Evolutionary conservation across 2,888 invertebrate genomes (phyloP), one percentile per base, ranked within the genome.

Genomic region (Eupeodes latifasciatus): DNA sequence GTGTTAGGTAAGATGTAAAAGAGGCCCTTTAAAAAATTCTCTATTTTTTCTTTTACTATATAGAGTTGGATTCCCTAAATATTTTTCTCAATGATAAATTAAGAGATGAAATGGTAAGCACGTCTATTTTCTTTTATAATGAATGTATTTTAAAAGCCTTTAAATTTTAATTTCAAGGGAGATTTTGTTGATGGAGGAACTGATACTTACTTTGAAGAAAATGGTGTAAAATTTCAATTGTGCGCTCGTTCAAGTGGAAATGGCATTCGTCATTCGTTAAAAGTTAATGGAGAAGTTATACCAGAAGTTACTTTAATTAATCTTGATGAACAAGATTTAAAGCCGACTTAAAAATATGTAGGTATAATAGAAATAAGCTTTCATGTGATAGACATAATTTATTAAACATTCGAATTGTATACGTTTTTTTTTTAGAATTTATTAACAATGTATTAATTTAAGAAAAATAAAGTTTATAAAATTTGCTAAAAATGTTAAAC

Each of bases 141-240:
- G 11, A 7, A 57, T 2, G 11, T 0, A 27, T 11, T n/a, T 62
- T 34, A 1, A 59, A 5, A 9, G 6, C 5, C 11, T 40, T 4
- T 16, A 44, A 11, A 36, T 88, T 87, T 80, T 90, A 80, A 76
- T 94, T 90, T 83, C 51, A 89, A 97, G 96, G 96, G 96, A 72
- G 96, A 96, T 91, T 98, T 98, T 92, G 96, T 96, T 10, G 97
- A 97, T 89, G 96, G 96, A 74, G 98, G 98, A 27, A 97, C 97
- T 0, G 97, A 97, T 93, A 98, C 97, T 72, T 95, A 95, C 90
- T 98, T 98, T 74, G 89, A 88, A 55, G 91, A 92, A 80, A 91
- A 93, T 86, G 92, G 91, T 71, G 91, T 91, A 9, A 91, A 91
- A 16, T 94, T 94, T 80, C 90, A 92, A n/a, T 85, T 94, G 11